A percentile compares a stretch with the other conserved stretches of the same genome.
Evolutionary conservation across 2,113 vertebrate species (phyloP).

Genomic region (Nothoprocta pentlandii): DNA sequence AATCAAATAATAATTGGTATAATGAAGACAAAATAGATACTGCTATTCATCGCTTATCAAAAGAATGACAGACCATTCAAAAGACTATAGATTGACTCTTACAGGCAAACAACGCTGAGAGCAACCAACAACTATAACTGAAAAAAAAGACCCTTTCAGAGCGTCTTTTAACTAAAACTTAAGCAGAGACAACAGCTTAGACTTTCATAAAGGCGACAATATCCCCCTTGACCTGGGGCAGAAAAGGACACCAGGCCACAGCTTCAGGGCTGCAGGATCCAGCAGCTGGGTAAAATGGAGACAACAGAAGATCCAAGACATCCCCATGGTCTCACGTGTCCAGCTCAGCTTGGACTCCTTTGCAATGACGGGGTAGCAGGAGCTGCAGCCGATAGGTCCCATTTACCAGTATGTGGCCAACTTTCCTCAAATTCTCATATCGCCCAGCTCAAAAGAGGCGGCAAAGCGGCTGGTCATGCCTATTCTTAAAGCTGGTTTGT

Average conservation of each 20-base stretch:
- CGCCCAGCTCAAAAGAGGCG: background rate
- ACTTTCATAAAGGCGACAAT: too few relatives aligned
- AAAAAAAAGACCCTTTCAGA: background rate
- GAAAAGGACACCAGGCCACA: fast-evolving
- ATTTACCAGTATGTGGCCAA: fast-evolving
- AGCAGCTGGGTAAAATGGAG: fast-evolving
- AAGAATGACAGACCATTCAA: background rate
- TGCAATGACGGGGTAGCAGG: fast-evolving
- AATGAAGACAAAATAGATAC: background rate
- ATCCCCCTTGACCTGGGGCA: too few relatives aligned
- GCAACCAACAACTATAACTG: background rate
- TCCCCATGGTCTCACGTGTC: fast-evolving
- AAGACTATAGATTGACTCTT: background rate
- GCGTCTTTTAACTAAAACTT: background rate
- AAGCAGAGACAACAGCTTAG: background rate
- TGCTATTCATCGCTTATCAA: background rate
- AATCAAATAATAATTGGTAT: background rate
- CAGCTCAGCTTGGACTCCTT: background rate
- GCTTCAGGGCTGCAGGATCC: background rate
- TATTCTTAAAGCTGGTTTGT: background rate
- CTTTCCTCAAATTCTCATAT: background rate
- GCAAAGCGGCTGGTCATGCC: too few relatives aligned
- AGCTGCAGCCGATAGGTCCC: background rate
- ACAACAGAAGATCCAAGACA: fast-evolving
- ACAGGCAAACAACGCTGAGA: background rate